Conservation (phyloP, 1,140 invertebrate species). For the Cotesia glomerata region DNA sequence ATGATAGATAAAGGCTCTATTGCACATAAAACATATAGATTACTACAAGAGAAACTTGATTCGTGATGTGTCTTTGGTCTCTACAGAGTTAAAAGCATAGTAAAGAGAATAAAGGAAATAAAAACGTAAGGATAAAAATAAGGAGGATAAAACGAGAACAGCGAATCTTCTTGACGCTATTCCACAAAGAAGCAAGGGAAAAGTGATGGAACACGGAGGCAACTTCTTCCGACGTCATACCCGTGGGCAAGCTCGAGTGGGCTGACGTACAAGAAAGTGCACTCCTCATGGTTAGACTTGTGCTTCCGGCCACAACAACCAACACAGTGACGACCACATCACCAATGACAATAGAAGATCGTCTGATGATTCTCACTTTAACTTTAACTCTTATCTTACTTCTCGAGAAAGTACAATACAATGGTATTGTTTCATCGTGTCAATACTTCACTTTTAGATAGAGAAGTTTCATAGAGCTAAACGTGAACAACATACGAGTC, state of each 20-base stretch:
- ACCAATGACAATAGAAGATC: constrained; percentile 2
- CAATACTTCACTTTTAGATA: no score
- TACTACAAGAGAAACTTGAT: background rate
- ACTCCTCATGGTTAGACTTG: constrained; percentile 26
- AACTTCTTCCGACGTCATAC: constrained; percentile 23
- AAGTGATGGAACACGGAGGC: constrained; percentile 13
- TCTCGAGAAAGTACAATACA: background rate
- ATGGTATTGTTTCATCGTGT: no score
- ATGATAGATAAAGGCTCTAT: no score
- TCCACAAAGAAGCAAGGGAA: constrained; percentile 7
- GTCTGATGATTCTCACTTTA: constrained; percentile 2
- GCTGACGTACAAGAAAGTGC: constrained; percentile 29
- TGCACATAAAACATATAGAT: background rate
- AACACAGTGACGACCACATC: background rate
- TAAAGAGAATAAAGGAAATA: background rate
- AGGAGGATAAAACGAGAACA: background rate
- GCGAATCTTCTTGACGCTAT: constrained; percentile 15
- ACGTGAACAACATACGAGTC: no score
- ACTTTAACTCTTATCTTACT: background rate
- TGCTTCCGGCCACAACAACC: constrained; percentile 14
- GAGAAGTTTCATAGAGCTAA: no score
- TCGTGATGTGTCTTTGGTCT: background rate
- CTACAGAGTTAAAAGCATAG: background rate
- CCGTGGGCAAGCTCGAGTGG: constrained; percentile 11
- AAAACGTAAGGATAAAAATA: no score